These are phyloP conservation scores for Hyppa rectilinea DNA, from an alignment of 2,888 invertebrate genomes.

Conservation along the genomic window DNA sequence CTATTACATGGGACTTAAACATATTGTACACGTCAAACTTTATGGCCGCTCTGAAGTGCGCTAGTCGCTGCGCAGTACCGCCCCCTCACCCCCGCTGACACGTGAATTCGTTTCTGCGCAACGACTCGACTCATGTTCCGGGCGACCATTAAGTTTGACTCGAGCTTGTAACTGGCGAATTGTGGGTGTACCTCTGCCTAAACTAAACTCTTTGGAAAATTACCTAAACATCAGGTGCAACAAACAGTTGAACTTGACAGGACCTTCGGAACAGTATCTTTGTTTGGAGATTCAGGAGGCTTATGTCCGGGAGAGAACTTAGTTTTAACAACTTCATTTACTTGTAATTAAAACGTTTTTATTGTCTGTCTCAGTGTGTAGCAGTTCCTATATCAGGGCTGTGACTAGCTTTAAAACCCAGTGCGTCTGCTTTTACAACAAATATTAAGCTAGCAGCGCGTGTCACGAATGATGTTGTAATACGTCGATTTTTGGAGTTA, in stretches of 20 bases:
- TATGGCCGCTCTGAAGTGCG: too few relatives aligned
- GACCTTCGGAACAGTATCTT: not conserved
- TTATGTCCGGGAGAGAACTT: not conserved
- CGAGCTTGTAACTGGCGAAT: too few relatives aligned
- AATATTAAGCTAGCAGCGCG: not conserved
- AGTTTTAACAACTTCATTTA: conserved; percentile 18
- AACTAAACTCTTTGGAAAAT: not conserved
- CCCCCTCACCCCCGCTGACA: too few relatives aligned
- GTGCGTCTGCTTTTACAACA: not conserved
- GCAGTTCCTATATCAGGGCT: not conserved
- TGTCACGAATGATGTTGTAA: not conserved
- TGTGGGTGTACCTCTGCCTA: not conserved
- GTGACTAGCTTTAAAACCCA: not conserved
- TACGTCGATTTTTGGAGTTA: not conserved
- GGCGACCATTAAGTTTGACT: too few relatives aligned
- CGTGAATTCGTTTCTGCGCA: too few relatives aligned
- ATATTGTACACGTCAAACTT: too few relatives aligned
- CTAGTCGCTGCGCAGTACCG: too few relatives aligned
- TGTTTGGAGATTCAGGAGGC: not conserved
- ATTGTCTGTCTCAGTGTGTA: not conserved
- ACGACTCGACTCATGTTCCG: too few relatives aligned
- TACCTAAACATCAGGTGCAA: not conserved
- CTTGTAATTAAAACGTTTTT: conserved; percentile 28
- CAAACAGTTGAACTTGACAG: not conserved
- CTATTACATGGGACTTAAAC: not conserved